A percentile compares a stretch with the other conserved stretches of the same genome.
Evolutionary conservation across 1,140 invertebrate species (phyloP).

Genomic region (Archivesica marissinica): DNA sequence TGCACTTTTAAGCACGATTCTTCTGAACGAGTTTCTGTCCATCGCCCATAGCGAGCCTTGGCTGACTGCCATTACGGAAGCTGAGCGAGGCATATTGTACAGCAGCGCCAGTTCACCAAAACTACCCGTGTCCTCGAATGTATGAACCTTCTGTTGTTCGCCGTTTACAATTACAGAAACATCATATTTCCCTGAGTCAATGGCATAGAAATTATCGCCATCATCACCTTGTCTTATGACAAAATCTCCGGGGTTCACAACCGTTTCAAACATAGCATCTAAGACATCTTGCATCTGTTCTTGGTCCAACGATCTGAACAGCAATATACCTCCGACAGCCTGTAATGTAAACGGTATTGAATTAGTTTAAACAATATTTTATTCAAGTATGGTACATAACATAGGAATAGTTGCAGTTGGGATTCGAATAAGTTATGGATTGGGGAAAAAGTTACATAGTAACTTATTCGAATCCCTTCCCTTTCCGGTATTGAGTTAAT

Average conservation of each 20-base stretch:
- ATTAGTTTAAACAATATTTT: no score
- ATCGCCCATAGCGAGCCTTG: conserved; percentile 83
- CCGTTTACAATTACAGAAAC: conserved; percentile 73
- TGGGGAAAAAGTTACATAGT: no score
- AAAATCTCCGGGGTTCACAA: conserved; percentile 89
- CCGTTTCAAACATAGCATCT: conserved; percentile 98
- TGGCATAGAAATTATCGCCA: conserved; percentile 85
- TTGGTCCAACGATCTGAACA: conserved; percentile 94
- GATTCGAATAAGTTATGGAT: no score
- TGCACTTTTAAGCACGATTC: conserved; percentile 97
- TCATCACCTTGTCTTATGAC: conserved; percentile 98
- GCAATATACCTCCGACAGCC: conserved; percentile 95
- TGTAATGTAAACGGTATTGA: no score
- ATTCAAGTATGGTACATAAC: no score
- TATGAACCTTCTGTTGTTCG: conserved; percentile 77
- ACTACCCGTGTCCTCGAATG: conserved; percentile 84
- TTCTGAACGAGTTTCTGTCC: conserved; percentile 96
- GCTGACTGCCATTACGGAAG: conserved; percentile 89
- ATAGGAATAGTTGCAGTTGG: no score
- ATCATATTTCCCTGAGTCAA: conserved; percentile 90
- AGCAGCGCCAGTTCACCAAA: conserved; percentile 98
- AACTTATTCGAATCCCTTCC: no score
- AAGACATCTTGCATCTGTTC: conserved; percentile 93
- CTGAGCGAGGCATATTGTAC: conserved; percentile 98
- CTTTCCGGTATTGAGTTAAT: no score